Base-by-base conservation (phyloP, 2,113 vertebrate genomes). In the Serranochromis macrocephalus region DNA sequence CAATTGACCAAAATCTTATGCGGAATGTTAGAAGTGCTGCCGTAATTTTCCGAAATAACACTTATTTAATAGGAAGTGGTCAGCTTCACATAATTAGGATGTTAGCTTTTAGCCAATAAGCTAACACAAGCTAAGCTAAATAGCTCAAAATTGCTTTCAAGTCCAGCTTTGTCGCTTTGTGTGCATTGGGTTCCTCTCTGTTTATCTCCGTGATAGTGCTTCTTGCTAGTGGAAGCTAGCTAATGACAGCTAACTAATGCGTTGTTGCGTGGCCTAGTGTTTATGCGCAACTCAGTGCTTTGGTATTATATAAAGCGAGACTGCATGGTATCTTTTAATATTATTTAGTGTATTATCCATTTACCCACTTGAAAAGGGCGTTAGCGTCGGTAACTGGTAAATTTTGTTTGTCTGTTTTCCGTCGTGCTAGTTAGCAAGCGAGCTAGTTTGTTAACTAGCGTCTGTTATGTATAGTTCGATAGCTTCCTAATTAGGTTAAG, bases 271-370 rank as follows among this genome's bases (percentile, higher is more conserved):
- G 95, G 95, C 95, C 95, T 95, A 83, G 84, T 84, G 61, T 90
- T 85, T 86, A 94, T 94, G 91, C 94, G 93, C 91, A 87, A 92
- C 88, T 90, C 89, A 84, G 82, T 83, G 91, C 84, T 90, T 83
- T 57, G 88, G 83, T 89, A 86, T 95, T 95, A 95, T 95, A 93
- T 96, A 96, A 96, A 95, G 92, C 93, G 85, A 84, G 84, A 85
- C 80, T 91, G 79, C 19, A 66, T 49, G 47, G 24, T 61, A 10
- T 63, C 6, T 66, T 31, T 79, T 26, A 4, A 58, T 29, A 33
- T n/a, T 2, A n/a, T 9, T 40, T 26, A 33, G 5, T 11, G 10
- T 36, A 3, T 78, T 80, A 16, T 33, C 33, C 63, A 12, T 21
- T 57, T 26, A 36, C 29, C 5, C 16, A 3, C 8, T 54, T 11